These are phyloP conservation scores for Cylindroiulus punctatus DNA, from an alignment of 2,888 invertebrate species.

Conservation along the genomic window DNA sequence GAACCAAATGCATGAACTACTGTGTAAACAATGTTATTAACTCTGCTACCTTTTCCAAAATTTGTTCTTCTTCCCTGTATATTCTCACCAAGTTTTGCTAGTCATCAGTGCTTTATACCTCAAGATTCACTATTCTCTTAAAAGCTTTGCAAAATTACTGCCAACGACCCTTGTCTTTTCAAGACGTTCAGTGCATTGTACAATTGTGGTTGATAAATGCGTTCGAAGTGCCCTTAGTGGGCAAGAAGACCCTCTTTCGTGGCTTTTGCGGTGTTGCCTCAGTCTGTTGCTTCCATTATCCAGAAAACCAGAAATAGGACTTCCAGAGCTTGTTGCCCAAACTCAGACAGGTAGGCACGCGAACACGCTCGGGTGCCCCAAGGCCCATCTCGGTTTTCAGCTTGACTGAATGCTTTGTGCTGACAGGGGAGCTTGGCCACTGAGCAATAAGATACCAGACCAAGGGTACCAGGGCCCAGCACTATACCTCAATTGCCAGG, in stretches of 20 bases:
- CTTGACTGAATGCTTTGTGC: not conserved
- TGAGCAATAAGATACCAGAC: not conserved
- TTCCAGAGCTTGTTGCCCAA: not conserved
- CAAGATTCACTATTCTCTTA: too few relatives aligned
- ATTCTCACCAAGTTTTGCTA: too few relatives aligned
- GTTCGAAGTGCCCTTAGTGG: not conserved
- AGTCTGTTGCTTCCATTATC: not conserved
- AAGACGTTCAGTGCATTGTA: not conserved
- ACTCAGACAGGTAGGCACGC: not conserved
- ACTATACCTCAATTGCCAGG: not conserved
- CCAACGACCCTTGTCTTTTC: not conserved
- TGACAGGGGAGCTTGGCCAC: not conserved
- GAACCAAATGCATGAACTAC: too few relatives aligned
- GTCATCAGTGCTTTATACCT: too few relatives aligned
- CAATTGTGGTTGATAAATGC: not conserved
- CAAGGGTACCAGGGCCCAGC: not conserved
- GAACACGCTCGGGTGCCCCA: constrained; percentile 3
- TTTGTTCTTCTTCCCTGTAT: too few relatives aligned
- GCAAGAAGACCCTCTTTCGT: not conserved
- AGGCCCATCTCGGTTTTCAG: not conserved
- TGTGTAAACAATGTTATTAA: too few relatives aligned
- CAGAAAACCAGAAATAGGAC: not conserved
- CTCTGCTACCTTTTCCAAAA: too few relatives aligned
- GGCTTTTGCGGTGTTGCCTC: not conserved
- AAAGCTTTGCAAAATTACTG: not conserved